Base-by-base conservation (phyloP, 2,888 invertebrate genomes). In the Actias luna region DNA sequence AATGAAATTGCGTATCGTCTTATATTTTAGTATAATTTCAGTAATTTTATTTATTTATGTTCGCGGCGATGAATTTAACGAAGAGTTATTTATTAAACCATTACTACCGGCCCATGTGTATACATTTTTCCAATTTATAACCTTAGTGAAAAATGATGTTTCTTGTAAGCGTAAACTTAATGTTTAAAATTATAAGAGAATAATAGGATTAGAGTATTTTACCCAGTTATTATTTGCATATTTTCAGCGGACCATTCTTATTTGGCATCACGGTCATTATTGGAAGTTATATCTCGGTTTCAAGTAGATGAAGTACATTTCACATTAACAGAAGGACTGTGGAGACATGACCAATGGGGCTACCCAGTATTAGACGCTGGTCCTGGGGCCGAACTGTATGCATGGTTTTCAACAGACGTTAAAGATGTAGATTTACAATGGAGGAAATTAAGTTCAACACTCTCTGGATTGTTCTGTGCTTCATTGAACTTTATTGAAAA, bases 381-480 rank as follows among this genome's bases (percentile, higher is more conserved):
- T 0, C 97, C 98, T 1, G 99, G 99, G 7, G 98, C 98, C 1
- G 98, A 99, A 85, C 93, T 99, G 0, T 97, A 97, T 94, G 98
- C 97, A 0, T 99, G 99, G 98, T 99, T 99, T 80, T 94, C 94
- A 66, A 85, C 93, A 25, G 89, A 94, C 63, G 94, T 95, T 1
- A 71, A 78, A 59, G 93, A 97, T 84, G 94, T 98, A 10, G 96
- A 99, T 80, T 91, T 93, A 59, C 95, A 96, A 73, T 99, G 99
- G 99, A 95, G 95, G 75, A 95, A 96, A 73, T 89, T 99, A 36
- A 96, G 97, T 60, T 97, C 98, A 78, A 96, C 98, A 0, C 93
- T 99, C 46, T 98, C 99, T 22, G 99, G 99, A 1, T 94, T 99
- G 7, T 95, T 99, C 65, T 99, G 99, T 91, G 97, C 99, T 14